Base-by-base conservation (phyloP, 2,113 vertebrate genomes). In the Chrysemys picta region DNA sequence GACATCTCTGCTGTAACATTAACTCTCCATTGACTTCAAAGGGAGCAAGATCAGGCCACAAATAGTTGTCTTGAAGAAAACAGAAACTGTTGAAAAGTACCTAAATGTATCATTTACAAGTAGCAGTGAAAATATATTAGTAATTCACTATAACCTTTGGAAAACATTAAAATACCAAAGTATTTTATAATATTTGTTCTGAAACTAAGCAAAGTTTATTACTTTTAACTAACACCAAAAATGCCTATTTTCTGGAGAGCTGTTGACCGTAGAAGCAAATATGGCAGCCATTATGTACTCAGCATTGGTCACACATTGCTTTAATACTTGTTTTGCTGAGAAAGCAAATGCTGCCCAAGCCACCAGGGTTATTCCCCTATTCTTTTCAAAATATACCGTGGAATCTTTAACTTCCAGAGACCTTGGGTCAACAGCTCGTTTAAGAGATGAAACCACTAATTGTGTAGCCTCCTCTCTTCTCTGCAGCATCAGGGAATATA, bases 341-440 rank as follows among this genome's bases (percentile, higher is more conserved):
- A 54, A 79, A 76, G 2, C n/a, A 85, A 93, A 94, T 47, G 50
- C 53, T 80, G 80, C 80, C 79, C 88, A 90, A 91, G 27, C 19
- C 82, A 87, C 6, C 81, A 16, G 80, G 82, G 42, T 96, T 94
- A 88, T 87, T 97, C 50, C 29, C 35, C 54, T 89, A 91, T 86
- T 90, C 59, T 89, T 95, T 90, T 62, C 27, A 93, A 95, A 95
- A 96, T 91, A 81, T n/a, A 38, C 54, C 31, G 80, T 89, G 82
- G 93, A 96, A 91, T 62, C 42, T 92, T 91, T 38, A 93, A 82
- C 85, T 92, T 93, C 52, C 78, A 89, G 87, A 95, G 93, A 29
- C 31, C 35, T 21, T 81, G 31, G 22, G 80, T 93, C 76, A 85
- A 7, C 49, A 81, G 90, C 76, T 84, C 83, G 2, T 94, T 87